Conservation (phyloP, 1,140 invertebrate species). For the Bombus turneri region DNA sequence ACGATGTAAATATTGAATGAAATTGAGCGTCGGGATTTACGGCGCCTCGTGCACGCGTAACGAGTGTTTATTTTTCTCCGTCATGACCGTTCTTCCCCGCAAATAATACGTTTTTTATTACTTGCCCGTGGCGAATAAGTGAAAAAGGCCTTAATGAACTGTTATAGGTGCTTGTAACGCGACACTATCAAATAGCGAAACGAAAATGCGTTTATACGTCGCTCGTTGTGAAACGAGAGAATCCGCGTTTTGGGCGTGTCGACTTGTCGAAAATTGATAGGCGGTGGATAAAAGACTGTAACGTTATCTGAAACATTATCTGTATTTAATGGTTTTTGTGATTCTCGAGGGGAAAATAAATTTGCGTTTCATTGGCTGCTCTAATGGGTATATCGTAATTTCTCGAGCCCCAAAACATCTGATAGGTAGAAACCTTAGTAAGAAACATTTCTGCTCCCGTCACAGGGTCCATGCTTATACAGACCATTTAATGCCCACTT, state of each 20-base stretch:
- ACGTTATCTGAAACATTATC: too few species aligned
- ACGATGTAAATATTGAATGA: constrained; percentile 42
- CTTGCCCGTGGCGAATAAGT: background rate
- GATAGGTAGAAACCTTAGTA: background rate
- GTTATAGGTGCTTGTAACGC: background rate
- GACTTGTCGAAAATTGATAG: background rate
- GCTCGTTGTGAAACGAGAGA: background rate
- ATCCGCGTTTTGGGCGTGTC: background rate
- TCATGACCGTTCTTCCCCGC: background rate
- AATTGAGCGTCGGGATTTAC: constrained; percentile 37
- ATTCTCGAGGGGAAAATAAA: background rate
- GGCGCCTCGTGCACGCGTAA: background rate
- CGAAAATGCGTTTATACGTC: background rate
- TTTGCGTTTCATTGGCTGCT: background rate
- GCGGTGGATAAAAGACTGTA: background rate
- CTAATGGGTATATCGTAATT: background rate
- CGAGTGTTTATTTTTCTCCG: constrained; percentile 31
- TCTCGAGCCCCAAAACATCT: background rate
- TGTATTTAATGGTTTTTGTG: background rate
- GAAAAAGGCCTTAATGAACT: constrained; percentile 12
- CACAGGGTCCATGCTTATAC: background rate
- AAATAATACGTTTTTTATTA: constrained; percentile 45
- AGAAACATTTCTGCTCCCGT: background rate
- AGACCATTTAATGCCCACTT: background rate
- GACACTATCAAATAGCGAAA: background rate